A percentile compares a stretch with the other conserved stretches of the same genome.
phyloP scores from a whole-genome alignment of 2,888 invertebrate genomes.

The Poecilobothrus nobilitatus region DNA sequence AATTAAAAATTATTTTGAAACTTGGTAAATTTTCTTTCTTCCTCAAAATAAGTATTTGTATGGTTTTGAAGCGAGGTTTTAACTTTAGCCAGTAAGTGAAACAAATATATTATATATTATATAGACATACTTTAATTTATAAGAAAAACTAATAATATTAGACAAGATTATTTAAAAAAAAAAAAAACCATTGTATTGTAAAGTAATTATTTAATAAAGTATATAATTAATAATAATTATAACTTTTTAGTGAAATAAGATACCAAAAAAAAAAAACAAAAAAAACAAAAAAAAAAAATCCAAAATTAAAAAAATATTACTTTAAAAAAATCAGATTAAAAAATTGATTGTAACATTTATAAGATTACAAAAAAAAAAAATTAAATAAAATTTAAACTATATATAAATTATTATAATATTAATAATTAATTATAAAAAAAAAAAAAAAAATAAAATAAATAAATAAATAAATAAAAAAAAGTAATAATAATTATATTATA shows the following conservation, averaged over 20 bases:
- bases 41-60: background rate
- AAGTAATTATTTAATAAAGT: background rate
- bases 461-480: too few species aligned
- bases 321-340: too few species aligned
- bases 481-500: conserved; percentile 1
- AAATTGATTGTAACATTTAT: background rate
- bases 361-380: background rate
- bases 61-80: background rate
- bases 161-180: background rate
- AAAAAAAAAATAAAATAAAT: background rate
- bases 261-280: background rate
- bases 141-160: background rate
- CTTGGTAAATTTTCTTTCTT: background rate
- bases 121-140: background rate
- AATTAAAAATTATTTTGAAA: too few species aligned
- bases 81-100: background rate
- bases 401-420: background rate
- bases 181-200: background rate
- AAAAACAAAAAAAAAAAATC: background rate
- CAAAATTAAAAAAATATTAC: background rate
- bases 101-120: too few species aligned
- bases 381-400: background rate
- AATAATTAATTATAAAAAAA: background rate
- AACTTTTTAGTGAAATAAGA: background rate
- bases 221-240: background rate